Conservation (phyloP, 2,888 invertebrate genomes). For the Herminia tarsipennalis region DNA sequence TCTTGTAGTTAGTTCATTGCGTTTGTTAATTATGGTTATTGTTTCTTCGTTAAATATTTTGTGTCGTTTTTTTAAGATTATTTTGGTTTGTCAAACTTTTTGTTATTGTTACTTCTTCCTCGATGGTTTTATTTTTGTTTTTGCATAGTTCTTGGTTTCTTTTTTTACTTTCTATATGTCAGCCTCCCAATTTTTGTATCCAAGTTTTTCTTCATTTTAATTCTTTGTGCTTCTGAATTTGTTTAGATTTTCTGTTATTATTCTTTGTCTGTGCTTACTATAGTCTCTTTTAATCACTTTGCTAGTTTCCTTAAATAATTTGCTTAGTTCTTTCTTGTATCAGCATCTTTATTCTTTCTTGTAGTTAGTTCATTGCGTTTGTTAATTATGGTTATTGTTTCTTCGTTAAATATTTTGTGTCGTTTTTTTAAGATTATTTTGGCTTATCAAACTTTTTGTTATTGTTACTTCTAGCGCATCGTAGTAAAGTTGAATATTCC, state of each 20-base stretch:
- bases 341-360: slow-evolving; percentile 5
- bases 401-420: not conserved
- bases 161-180: too few relatives aligned
- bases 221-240: too few relatives aligned
- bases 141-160: too few relatives aligned
- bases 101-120: not conserved
- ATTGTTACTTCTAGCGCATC: not conserved
- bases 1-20: slow-evolving; percentile 3
- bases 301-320: too few relatives aligned
- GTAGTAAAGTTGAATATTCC: not conserved
- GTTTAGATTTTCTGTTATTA: too few relatives aligned
- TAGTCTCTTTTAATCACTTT: too few relatives aligned
- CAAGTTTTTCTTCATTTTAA: too few relatives aligned
- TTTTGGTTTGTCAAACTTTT: not conserved
- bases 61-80: not conserved
- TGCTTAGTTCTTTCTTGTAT: not conserved
- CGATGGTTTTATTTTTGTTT: too few relatives aligned
- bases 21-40: slow-evolving; percentile 3
- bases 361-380: slow-evolving; percentile 5
- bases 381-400: slow-evolving; percentile 4
- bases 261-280: too few relatives aligned
- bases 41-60: slow-evolving; percentile 4
- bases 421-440: not conserved
- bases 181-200: too few relatives aligned
- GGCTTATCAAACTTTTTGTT: slow-evolving; percentile 1